phyloP scores from a whole-genome alignment of 2,113 vertebrate species.

The Peromyscus polionotus region DNA sequence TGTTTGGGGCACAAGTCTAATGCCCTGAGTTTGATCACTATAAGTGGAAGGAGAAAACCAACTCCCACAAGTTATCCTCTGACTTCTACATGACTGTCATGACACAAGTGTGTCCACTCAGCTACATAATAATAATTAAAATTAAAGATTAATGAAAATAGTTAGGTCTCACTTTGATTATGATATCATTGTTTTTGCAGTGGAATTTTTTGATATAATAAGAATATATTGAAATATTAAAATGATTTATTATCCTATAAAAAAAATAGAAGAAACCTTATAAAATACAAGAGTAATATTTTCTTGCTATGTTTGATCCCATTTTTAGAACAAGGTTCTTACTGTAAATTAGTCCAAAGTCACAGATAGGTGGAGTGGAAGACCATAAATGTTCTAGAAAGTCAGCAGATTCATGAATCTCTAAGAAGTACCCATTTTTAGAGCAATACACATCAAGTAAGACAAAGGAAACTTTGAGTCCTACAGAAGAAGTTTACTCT shows the following conservation, averaged over 20 bases:
- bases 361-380: background rate
- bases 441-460: background rate
- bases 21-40: background rate
- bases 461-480: background rate
- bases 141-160: background rate
- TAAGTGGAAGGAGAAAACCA: background rate
- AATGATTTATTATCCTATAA: background rate
- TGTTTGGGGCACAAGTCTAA: fast-evolving
- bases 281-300: background rate
- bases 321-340: background rate
- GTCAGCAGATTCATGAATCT: background rate
- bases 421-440: background rate
- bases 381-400: background rate
- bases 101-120: background rate
- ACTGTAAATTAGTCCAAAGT: background rate
- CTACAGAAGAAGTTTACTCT: background rate
- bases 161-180: no score
- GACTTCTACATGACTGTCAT: no score
- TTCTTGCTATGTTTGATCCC: background rate
- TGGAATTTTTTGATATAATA: background rate
- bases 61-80: background rate
- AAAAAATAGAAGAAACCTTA: background rate
- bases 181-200: background rate
- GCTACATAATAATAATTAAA: background rate
- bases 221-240: background rate